Conservation (phyloP, 2,888 invertebrate genomes). For the Gymnosoma rotundatum region DNA sequence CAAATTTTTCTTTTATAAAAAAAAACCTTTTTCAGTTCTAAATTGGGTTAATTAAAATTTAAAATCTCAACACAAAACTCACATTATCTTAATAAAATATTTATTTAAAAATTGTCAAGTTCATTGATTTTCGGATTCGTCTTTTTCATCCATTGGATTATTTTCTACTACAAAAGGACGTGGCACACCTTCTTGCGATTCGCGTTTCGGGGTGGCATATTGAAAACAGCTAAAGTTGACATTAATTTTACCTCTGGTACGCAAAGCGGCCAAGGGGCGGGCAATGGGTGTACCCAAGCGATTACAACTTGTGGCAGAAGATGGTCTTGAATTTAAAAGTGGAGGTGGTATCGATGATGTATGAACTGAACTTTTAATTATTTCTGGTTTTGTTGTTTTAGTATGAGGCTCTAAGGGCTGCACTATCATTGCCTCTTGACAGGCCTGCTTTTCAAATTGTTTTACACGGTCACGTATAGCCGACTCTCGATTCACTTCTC, state of each 20-base stretch:
- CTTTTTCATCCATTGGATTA: background rate
- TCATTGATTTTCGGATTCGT: background rate
- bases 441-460: constrained; percentile 76
- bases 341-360: constrained; percentile 1
- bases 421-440: constrained; percentile 78
- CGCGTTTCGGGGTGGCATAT: constrained; percentile 78
- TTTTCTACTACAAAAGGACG: constrained; percentile 72
- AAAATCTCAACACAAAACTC: too few relatives aligned
- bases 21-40: too few relatives aligned
- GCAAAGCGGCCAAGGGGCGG: constrained; percentile 75
- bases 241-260: constrained; percentile 77
- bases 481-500: constrained; percentile 78
- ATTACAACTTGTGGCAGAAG: constrained; percentile 39
- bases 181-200: constrained; percentile 77
- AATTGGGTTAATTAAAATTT: too few relatives aligned
- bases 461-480: constrained; percentile 79
- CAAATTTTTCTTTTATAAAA: too few relatives aligned
- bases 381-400: constrained; percentile 55
- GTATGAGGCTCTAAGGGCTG: constrained; percentile 76
- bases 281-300: constrained; percentile 74
- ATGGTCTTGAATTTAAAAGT: background rate
- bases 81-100: too few relatives aligned
- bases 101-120: background rate
- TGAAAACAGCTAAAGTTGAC: constrained; percentile 78
- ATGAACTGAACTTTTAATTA: background rate